Conservation (phyloP, 2,888 invertebrate species). For the Hydroisotoma schaefferi region DNA sequence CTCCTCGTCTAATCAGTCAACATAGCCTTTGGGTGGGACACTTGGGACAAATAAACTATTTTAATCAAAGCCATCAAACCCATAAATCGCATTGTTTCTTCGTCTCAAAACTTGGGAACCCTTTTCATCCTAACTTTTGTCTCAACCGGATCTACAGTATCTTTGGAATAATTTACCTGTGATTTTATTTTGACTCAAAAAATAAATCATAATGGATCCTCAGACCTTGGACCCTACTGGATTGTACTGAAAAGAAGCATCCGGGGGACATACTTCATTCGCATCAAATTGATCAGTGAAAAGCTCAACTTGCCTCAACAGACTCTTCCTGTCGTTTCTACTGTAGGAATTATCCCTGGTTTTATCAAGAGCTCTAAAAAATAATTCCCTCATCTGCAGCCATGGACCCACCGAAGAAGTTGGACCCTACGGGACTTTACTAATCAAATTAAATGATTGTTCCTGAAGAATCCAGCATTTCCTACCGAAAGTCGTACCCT, state of each 20-base stretch:
- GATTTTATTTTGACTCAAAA: background rate
- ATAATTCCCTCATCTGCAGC: constrained; percentile 23
- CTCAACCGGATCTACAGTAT: background rate
- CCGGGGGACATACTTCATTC: background rate
- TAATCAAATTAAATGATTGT: too few relatives aligned
- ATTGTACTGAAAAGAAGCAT: constrained; percentile 30
- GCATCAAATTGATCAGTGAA: constrained; percentile 2
- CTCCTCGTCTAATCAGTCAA: background rate
- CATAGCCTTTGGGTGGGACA: too few relatives aligned
- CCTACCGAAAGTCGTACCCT: too few relatives aligned
- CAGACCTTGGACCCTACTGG: constrained; percentile 48
- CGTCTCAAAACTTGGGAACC: too few relatives aligned
- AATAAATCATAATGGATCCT: constrained; percentile 25
- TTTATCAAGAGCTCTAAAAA: too few relatives aligned
- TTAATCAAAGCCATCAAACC: too few relatives aligned
- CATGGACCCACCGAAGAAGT: constrained; percentile 46
- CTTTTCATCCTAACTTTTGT: background rate
- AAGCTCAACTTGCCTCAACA: background rate
- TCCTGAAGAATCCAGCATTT: too few relatives aligned
- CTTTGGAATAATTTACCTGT: too few relatives aligned
- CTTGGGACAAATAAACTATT: too few relatives aligned
- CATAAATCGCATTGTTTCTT: too few relatives aligned
- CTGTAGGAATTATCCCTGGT: too few relatives aligned
- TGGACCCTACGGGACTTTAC: constrained; percentile 46
- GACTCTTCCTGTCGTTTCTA: too few relatives aligned